Percentiles rank a stretch among this genome's conserved stretches.
phyloP scores from a whole-genome alignment of 2,113 vertebrate species.

The Vulpes ferrilata region DNA sequence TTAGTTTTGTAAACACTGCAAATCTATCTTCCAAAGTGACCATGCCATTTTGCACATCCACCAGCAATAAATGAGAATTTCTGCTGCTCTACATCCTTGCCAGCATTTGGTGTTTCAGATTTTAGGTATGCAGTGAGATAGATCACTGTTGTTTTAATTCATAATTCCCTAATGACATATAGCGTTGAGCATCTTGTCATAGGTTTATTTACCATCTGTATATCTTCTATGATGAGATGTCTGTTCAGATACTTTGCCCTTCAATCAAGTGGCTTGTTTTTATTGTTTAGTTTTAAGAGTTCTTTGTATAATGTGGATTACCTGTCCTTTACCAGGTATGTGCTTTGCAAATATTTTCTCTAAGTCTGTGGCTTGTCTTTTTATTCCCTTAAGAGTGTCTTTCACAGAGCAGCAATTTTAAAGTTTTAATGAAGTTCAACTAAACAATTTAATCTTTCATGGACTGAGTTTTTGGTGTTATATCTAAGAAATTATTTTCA shows the following conservation, averaged over 20 bases:
- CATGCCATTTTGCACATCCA: background rate
- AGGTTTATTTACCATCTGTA: background rate
- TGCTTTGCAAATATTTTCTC: background rate
- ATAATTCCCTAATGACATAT: background rate
- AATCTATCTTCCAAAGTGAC: background rate
- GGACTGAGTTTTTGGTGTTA: background rate
- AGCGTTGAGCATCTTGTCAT: background rate
- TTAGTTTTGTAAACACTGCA: background rate
- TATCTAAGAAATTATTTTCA: conserved; percentile 22
- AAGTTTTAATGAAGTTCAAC: background rate
- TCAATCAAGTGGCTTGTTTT: background rate
- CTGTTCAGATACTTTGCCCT: background rate
- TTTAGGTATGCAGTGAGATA: background rate
- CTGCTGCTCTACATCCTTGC: background rate
- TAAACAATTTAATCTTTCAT: background rate
- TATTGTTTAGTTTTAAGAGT: background rate
- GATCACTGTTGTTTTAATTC: background rate
- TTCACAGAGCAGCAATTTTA: background rate
- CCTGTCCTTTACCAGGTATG: background rate
- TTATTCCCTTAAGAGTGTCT: background rate
- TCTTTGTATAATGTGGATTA: background rate
- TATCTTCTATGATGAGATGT: background rate
- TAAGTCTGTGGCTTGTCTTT: background rate
- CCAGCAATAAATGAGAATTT: background rate
- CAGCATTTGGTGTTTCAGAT: background rate